phyloP scores from a whole-genome alignment of 92 coral and sea anemone genomes.

The Phenganax stokvisi region DNA sequence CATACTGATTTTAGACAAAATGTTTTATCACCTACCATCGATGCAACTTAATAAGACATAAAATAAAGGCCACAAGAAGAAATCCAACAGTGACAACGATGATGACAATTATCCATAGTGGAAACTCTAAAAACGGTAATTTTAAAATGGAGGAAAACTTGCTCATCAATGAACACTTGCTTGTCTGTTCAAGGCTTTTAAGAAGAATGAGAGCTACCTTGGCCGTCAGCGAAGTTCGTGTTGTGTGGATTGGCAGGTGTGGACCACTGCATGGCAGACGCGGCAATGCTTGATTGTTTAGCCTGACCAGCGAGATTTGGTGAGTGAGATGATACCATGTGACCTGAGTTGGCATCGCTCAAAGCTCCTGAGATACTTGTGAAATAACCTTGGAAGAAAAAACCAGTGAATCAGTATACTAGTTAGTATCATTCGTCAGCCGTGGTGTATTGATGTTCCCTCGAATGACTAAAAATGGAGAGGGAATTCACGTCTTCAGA shows the following conservation, averaged over 20 bases:
- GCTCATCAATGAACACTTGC: not conserved
- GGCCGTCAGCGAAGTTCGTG: too few species aligned
- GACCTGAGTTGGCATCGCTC: not conserved
- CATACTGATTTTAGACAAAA: not conserved
- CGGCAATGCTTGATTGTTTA: not conserved
- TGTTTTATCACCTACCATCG: conserved; percentile 19
- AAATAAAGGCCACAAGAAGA: not conserved
- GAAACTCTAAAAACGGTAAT: not conserved
- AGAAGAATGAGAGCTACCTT: not conserved
- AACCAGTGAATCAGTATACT: not conserved
- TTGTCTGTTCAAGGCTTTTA: not conserved
- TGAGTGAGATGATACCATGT: not conserved
- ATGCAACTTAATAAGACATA: conserved; percentile 6
- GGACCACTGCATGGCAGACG: not conserved
- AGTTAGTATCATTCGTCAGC: not conserved
- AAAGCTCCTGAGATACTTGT: not conserved
- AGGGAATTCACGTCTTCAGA: too few species aligned
- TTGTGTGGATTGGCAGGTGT: not conserved
- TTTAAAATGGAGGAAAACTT: not conserved
- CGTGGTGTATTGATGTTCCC: too few species aligned
- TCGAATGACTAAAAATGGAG: too few species aligned
- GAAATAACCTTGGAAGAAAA: not conserved
- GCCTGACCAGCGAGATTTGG: not conserved
- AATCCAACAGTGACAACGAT: conserved; percentile 3
- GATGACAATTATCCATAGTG: conserved; percentile 19